Evolutionary conservation across 2,888 invertebrate genomes (phyloP), one percentile per base, ranked within the genome.

Genomic region (Octonoba sinensis): DNA sequence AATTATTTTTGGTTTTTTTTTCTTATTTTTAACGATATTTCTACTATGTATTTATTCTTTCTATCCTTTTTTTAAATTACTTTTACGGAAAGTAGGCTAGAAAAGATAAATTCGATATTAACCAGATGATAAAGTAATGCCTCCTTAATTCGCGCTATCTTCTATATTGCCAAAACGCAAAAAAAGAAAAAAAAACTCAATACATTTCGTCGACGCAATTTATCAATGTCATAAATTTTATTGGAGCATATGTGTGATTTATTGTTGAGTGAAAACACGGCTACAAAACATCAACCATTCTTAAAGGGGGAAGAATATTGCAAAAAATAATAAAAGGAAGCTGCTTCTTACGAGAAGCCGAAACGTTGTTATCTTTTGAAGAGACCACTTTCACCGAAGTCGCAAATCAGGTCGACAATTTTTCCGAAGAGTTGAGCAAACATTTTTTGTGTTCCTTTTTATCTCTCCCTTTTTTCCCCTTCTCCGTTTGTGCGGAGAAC

Each of bases 171-270:
- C 24, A 65, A 22, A 65, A 62, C n/a, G 65, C 47, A 18, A 6
- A 47, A 47, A n/a, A 64, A 46, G 64, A 27, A 27, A 36, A 56
- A 24, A 24, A 66, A 46, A 13, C 66, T 75, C 49, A 67, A 75
- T 67, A 49, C 59, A 51, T 72, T 62, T 54, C 36, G 65, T 18
- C 36, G 49, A n/a, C 67, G 59, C 75, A 36, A 60, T 75, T 67
- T 67, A 75, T 75, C 75, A 75, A 75, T 44, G 75, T 67, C 75
- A 59, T 66, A 75, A 75, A 67, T 67, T 67, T 75, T 59, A 75
- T 75, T 67, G 67, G 66, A 67, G 66, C 22, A 75, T 60, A 51
- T 22, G 51, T 24, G 75, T 75, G 75, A 75, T 75, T 75, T 75
- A 75, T 75, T 27, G 59, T 20, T 15, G 49, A 20, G 51, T 57